Conservation (phyloP, 2,888 invertebrate genomes). For the Itoplectis maculator region DNA sequence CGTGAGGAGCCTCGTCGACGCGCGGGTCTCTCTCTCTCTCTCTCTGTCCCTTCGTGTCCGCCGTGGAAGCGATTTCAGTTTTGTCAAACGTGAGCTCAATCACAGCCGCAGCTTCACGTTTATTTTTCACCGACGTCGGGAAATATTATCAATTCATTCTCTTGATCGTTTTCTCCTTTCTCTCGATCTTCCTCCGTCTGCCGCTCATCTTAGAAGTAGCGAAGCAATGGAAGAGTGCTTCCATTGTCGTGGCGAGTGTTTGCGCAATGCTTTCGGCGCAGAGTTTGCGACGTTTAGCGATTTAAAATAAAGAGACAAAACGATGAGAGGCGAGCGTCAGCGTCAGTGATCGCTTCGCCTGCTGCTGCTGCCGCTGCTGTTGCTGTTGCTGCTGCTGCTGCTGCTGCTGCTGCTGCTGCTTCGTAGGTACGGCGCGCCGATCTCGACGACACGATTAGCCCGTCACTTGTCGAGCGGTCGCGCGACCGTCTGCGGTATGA, state of each 20-base stretch:
- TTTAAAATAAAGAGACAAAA: not conserved
- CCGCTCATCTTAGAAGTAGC: constrained; percentile 40
- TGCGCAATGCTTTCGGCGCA: constrained; percentile 26
- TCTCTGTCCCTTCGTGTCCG: constrained; percentile 3
- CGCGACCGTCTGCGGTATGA: constrained; percentile 89
- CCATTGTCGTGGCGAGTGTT: constrained; percentile 37
- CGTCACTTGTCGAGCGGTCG: constrained; percentile 79
- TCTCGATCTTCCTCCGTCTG: constrained; percentile 13
- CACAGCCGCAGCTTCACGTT: not conserved
- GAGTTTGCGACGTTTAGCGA: constrained; percentile 7
- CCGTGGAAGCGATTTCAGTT: constrained; percentile 32
- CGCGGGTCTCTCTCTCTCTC: constrained; percentile 27
- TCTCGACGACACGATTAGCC: constrained; percentile 25
- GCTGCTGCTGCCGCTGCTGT: too few species aligned
- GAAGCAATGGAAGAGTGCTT: constrained; percentile 50
- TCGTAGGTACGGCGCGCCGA: not conserved
- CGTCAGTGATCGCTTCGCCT: constrained; percentile 46
- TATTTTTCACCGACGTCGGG: constrained; percentile 11
- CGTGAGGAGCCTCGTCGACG: constrained; percentile 53
- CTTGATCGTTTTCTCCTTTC: constrained; percentile 6
- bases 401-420: not conserved
- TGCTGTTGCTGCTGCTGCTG: too few species aligned
- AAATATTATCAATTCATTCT: constrained; percentile 3
- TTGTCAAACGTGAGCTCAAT: constrained; percentile 3
- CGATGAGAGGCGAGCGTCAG: constrained; percentile 16